Percentiles rank a stretch among this genome's conserved stretches.
Conservation (phyloP, 2,888 invertebrate species). For the Ecdyonurus torrentis region DNA sequence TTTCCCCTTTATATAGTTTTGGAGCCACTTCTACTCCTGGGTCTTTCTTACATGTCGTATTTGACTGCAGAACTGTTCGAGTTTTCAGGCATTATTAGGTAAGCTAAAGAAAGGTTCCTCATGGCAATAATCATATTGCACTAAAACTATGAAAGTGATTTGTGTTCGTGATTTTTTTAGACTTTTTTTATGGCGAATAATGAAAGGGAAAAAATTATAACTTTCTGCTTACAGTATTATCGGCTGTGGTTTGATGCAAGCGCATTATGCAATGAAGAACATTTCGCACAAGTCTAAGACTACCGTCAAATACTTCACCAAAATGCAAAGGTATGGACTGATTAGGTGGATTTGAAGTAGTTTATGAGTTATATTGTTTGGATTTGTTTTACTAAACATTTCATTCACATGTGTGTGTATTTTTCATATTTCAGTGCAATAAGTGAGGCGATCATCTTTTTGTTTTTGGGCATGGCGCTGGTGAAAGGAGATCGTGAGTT, state of each 20-base stretch:
- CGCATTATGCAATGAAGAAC: conserved; percentile 40
- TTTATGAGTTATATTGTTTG: too few species aligned
- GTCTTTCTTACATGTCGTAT: conserved; percentile 34
- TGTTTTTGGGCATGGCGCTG: conserved; percentile 40
- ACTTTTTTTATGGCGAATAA: too few species aligned
- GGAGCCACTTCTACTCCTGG: conserved; percentile 33
- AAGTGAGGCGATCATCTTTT: conserved; percentile 40
- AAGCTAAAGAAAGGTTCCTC: background rate
- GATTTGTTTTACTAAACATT: too few species aligned
- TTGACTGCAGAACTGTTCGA: conserved; percentile 34
- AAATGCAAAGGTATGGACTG: conserved; percentile 30
- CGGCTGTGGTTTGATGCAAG: conserved; percentile 40
- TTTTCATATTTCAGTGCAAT: conserved; percentile 29
- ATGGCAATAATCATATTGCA: too few species aligned
- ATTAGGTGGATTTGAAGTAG: too few species aligned
- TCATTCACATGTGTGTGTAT: too few species aligned
- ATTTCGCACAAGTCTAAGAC: conserved; percentile 36
- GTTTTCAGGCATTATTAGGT: conserved; percentile 34
- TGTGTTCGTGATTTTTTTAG: too few species aligned
- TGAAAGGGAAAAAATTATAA: too few species aligned
- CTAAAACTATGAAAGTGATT: too few species aligned
- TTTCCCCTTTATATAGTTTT: too few species aligned
- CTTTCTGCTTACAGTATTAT: conserved; percentile 27
- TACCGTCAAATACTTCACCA: conserved; percentile 39
- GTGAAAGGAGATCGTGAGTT: conserved; percentile 23